These are phyloP conservation scores for Gallinago solitaria DNA, from an alignment of 2,797 vertebrate species.

Conservation along the genomic window DNA sequence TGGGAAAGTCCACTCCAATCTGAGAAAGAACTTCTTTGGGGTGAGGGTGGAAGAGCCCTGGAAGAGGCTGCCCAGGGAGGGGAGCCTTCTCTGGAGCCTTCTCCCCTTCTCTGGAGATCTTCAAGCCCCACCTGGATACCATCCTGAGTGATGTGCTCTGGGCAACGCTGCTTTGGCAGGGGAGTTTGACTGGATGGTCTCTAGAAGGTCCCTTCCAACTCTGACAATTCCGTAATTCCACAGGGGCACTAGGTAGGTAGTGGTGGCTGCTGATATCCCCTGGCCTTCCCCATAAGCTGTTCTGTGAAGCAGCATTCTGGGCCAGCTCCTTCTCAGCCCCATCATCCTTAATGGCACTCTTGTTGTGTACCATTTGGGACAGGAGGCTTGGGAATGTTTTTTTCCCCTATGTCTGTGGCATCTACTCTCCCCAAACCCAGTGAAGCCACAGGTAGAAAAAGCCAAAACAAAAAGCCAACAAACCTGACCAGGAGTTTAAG, in stretches of 20 bases:
- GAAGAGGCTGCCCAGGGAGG: no score
- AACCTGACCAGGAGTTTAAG: background rate
- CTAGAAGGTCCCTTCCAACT: no score
- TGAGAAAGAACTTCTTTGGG: no score
- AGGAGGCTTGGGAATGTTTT: background rate
- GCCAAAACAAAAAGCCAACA: background rate
- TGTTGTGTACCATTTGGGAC: background rate
- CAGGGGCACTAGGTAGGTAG: background rate
- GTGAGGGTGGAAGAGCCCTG: no score
- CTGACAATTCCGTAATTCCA: background rate
- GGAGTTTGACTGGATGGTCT: no score
- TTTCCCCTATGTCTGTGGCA: background rate
- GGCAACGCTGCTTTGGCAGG: no score
- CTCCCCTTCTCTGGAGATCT: no score
- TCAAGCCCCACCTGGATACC: no score
- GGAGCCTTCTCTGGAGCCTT: no score
- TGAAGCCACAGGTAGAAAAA: background rate
- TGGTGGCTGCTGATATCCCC: background rate
- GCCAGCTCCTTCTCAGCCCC: background rate
- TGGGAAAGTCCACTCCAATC: no score
- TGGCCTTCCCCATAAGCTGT: background rate
- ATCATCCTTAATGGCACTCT: rapidly evolving
- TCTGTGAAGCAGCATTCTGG: background rate
- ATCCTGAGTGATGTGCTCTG: no score
- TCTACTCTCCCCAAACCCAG: background rate